Conservation (phyloP, 2,113 vertebrate species). For the Campylomormyrus tamandua region DNA sequence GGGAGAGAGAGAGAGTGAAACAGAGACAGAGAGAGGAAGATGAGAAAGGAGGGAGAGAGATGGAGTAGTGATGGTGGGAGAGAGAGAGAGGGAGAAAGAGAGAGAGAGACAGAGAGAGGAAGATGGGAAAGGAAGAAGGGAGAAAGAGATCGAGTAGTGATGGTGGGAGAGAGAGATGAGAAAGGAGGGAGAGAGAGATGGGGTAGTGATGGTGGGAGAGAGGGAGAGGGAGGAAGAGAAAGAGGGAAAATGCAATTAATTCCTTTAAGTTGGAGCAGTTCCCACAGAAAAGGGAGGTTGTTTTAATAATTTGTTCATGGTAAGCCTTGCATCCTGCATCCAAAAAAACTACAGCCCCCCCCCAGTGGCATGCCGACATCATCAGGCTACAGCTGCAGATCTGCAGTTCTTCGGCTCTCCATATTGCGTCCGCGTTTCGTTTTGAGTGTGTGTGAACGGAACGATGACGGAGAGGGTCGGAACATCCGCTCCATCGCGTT, state of each 20-base stretch:
- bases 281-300: background rate
- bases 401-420: background rate
- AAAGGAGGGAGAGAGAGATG: background rate
- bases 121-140: background rate
- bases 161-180: background rate
- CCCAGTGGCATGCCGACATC: background rate
- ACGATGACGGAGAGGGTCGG: background rate
- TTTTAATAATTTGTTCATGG: background rate
- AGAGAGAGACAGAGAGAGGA: too few species aligned
- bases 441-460: background rate
- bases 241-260: background rate
- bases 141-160: background rate
- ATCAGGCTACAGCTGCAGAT: background rate
- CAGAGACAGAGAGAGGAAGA: background rate
- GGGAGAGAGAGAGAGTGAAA: background rate
- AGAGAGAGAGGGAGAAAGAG: too few species aligned
- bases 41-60: background rate
- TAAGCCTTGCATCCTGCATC: background rate
- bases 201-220: background rate
- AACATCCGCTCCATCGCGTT: background rate
- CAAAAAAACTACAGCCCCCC: background rate
- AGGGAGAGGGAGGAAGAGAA: background rate
- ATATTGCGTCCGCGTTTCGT: background rate
- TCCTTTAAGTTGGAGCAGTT: background rate
- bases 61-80: too few species aligned